Base-by-base conservation (phyloP, 2,113 vertebrate genomes). In the Todiramphus saurophagus region DNA sequence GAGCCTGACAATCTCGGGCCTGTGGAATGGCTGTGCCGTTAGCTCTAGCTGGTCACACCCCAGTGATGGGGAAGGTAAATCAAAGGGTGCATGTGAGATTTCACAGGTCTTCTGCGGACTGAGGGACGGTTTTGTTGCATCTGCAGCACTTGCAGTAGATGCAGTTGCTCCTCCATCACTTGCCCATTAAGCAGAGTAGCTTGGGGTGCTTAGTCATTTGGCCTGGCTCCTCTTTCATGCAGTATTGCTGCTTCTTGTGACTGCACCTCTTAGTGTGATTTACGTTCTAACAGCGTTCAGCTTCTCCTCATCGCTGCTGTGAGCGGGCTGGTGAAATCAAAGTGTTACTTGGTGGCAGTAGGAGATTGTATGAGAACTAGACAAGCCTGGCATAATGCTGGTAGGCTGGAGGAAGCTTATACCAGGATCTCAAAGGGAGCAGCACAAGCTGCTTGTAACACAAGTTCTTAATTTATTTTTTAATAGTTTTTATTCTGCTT, bases 401-500 rank as follows among this genome's bases (percentile, higher is more conserved):
- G 12, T 62, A 55, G 56, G 35, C 8, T 83, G 41, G 67, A 75
- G 83, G 85, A 60, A 70, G 72, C n/a, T 82, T 58, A 59, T n/a
- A 35, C 43, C 13, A 64, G 13, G 69, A 50, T 64, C 56, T 64
- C 2, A 1, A 51, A 86, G 66, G 75, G 31, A 82, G 37, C 24
- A 19, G 70, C 50, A 73, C 25, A 48, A 86, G 66, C 73, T 83
- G 73, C 77, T 75, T 56, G 68, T 64, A 81, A 68, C 60, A 25
- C 15, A 68, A 84, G 74, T 53, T 87, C 74, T 67, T 84, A 48
- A 83, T 90, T 82, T 89, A 68, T 58, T 92, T 55, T 85, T 83
- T 84, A 73, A 83, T 83, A 76, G 86, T 35, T 81, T 90, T 90
- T 77, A 43, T 84, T 87, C 74, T 84, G 87, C 78, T 92, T 81